Percentiles rank a stretch among this genome's conserved stretches.
These are phyloP conservation scores for Triplophysa tibetana DNA, from an alignment of 2,113 vertebrate genomes.

Conservation along the genomic window DNA sequence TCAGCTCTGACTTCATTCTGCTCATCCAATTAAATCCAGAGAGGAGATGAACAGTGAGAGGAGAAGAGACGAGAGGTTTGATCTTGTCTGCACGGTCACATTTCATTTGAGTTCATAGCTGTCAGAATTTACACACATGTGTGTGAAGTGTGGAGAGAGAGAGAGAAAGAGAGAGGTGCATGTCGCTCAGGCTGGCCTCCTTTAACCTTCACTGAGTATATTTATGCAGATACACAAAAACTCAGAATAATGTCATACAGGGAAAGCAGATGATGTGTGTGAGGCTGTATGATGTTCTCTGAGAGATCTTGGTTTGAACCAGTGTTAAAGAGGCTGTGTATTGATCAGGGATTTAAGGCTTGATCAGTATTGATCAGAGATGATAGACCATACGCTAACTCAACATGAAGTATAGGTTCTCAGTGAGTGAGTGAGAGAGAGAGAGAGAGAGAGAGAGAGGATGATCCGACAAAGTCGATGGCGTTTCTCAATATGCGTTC, in stretches of 20 bases:
- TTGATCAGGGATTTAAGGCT: constrained; percentile 16
- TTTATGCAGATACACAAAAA: neutral
- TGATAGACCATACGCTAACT: neutral
- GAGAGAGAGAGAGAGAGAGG: too few species aligned
- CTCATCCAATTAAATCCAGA: neutral
- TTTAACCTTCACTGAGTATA: constrained; percentile 12
- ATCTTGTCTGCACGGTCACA: neutral
- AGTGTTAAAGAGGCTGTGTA: neutral
- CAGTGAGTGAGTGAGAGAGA: too few species aligned
- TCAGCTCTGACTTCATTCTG: neutral
- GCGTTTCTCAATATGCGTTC: too few species aligned
- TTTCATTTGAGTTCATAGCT: constrained; percentile 3
- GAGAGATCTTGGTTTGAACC: neutral
- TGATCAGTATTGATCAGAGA: constrained; percentile 6
- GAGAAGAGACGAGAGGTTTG: neutral
- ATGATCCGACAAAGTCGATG: too few species aligned
- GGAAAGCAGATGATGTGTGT: neutral
- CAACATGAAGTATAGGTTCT: too few species aligned
- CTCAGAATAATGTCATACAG: neutral
- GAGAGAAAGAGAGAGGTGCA: neutral
- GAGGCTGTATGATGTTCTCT: neutral
- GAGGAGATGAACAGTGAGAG: neutral
- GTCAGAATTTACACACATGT: neutral
- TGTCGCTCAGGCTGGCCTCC: neutral
- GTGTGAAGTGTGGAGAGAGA: neutral